phyloP scores from a whole-genome alignment of 37 sponge, comb jelly and placozoan species.

The Beroe ovata region DNA sequence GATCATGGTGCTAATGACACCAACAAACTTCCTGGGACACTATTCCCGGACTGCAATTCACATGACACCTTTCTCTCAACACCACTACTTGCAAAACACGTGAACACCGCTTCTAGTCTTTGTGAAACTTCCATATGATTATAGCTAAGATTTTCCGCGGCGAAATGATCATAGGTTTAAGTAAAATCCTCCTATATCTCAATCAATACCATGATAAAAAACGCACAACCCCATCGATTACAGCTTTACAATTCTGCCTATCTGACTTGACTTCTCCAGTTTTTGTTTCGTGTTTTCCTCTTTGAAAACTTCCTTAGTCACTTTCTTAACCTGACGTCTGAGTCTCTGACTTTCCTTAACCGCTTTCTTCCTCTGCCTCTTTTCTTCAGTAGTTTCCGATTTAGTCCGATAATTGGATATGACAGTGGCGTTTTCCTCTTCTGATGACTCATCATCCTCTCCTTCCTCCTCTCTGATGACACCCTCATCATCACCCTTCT shows the following conservation, averaged over 20 bases:
- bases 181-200: too few species aligned
- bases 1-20: too few species aligned
- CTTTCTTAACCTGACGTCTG: constrained; percentile 76
- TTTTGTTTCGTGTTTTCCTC: constrained; percentile 71
- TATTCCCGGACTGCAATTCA: too few species aligned
- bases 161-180: neutral
- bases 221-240: neutral
- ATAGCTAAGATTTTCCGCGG: too few species aligned
- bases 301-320: constrained; percentile 73
- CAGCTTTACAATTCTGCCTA: neutral
- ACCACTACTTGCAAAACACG: too few species aligned
- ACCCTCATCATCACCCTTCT: neutral
- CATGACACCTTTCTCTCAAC: too few species aligned
- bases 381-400: constrained; percentile 81
- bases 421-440: neutral
- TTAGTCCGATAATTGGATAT: constrained; percentile 69
- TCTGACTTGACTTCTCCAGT: neutral
- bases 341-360: constrained; percentile 83
- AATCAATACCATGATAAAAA: too few species aligned
- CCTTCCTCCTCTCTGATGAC: constrained; percentile 41
- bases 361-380: constrained; percentile 76
- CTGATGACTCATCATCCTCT: constrained; percentile 21
- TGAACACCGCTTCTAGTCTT: too few species aligned
- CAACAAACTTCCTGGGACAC: too few species aligned
- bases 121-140: too few species aligned